Percentiles rank a stretch among this genome's conserved stretches.
Conservation (phyloP, 2,113 vertebrate species). For the Aviceda subcristata region DNA sequence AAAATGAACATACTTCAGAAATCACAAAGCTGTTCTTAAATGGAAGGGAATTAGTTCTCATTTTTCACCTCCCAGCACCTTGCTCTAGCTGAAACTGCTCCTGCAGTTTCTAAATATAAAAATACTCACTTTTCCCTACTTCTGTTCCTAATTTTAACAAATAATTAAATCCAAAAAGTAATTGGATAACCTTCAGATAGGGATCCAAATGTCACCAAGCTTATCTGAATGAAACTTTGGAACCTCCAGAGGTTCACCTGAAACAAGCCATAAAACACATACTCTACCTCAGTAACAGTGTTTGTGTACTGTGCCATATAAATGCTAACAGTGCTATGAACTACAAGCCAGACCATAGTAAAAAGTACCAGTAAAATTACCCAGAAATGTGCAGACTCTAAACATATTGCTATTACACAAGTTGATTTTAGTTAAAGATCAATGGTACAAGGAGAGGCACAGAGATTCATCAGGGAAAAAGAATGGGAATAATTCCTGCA, state of each 20-base stretch:
- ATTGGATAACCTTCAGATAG: not conserved
- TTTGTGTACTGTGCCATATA: not conserved
- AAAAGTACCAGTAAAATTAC: not conserved
- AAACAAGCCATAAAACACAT: not conserved
- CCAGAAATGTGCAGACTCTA: not conserved
- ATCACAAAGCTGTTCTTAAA: not conserved
- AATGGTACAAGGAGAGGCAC: not conserved
- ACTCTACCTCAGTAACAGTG: not conserved
- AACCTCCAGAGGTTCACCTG: not conserved
- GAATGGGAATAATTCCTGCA: not conserved
- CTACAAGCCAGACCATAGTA: not conserved
- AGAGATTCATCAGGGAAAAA: not conserved
- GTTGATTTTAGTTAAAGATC: not conserved
- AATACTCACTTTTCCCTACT: not conserved
- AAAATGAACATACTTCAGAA: conserved; percentile 1
- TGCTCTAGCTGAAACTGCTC: not conserved
- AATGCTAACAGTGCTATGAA: not conserved
- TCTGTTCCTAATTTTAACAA: not conserved
- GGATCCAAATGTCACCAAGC: not conserved
- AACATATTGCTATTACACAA: not conserved
- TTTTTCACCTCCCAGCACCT: not conserved
- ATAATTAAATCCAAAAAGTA: not conserved
- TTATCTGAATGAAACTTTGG: not conserved
- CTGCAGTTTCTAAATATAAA: not conserved
- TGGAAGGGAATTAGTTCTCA: not conserved